Percentiles rank a stretch among this genome's conserved stretches.
These are phyloP conservation scores for Tringa solitaria DNA, from an alignment of 2,113 vertebrate species.

Conservation along the genomic window DNA sequence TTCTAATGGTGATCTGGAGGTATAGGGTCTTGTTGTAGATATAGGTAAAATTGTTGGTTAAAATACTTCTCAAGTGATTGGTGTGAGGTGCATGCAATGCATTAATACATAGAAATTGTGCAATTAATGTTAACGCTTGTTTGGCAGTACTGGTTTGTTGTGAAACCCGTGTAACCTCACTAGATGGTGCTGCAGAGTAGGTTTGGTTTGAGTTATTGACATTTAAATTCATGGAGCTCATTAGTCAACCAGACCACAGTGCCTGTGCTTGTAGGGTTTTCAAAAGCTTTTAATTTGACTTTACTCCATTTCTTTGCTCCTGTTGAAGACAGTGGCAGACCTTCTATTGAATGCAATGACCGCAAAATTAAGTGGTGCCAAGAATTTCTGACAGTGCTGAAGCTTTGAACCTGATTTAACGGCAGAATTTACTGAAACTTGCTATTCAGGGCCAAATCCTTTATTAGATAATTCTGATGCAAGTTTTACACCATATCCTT, in stretches of 20 bases:
- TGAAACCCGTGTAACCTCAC: not conserved
- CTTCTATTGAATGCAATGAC: not conserved
- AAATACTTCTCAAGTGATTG: not conserved
- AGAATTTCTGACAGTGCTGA: not conserved
- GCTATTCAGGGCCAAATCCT: not conserved
- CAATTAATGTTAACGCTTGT: not conserved
- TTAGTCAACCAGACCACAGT: not conserved
- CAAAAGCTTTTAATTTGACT: not conserved
- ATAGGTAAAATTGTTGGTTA: not conserved
- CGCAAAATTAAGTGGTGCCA: not conserved
- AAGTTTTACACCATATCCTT: not conserved
- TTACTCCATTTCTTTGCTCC: not conserved
- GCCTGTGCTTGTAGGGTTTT: not conserved
- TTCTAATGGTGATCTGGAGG: not conserved
- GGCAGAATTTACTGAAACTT: not conserved
- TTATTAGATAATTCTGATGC: not conserved
- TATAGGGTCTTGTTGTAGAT: not conserved
- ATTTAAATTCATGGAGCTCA: not conserved
- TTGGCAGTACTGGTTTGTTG: not conserved
- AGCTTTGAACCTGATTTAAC: not conserved
- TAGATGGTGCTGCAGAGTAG: constrained; percentile 31
- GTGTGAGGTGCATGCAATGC: not conserved
- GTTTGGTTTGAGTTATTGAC: not conserved
- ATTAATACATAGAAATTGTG: not conserved
- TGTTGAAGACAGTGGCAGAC: not conserved